Base-by-base conservation (phyloP, 92 coral and sea anemone species). In the Micromussa lordhowensis region DNA sequence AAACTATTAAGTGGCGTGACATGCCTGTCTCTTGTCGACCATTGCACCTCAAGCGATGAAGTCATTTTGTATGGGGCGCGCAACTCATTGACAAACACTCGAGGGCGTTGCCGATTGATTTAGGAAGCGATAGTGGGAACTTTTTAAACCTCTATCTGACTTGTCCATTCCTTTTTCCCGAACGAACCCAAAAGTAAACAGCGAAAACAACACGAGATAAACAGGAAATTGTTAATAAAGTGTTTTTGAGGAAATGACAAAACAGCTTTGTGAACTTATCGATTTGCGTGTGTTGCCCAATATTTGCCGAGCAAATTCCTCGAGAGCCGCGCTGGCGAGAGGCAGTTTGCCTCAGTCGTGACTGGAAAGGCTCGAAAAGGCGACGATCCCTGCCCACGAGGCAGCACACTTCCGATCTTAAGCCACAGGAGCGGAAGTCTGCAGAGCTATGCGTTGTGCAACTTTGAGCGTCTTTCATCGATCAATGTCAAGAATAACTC, bases 171-270 rank as follows among this genome's bases (percentile, higher is more conserved):
- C 66, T 59, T 51, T 21, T 84, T 82, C n/a, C 40, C 26, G 24
- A 6, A 48, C 34, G 85, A 72, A 76, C 77, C 81, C 78, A 58
- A 89, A 81, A 59, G 93, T 95, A 91, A 95, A 95, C 98, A 95
- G 75, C 29, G 68, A 86, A 83, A 91, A 84, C 80, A 70, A 85
- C 83, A 80, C 88, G 91, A 88, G 91, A 90, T 91, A 91, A 95
- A 95, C 98, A 95, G 98, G 98, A 95, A 95, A 95, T 90, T 51
- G 93, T 90, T 87, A 92, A 94, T 95, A 96, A 94, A 90, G 93
- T 78, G 94, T 90, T 88, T 90, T 80, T 68, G 86, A 90, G 93
- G 87, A 90, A 91, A 85, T 90, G 88, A 88, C 89, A 77, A 85
- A 93, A 79, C 53, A 66, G 72, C 93, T 78, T 90, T 87, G 93